These are phyloP conservation scores for Drosophila lacteicornis DNA, from an alignment of 1,140 invertebrate species.

Conservation along the genomic window DNA sequence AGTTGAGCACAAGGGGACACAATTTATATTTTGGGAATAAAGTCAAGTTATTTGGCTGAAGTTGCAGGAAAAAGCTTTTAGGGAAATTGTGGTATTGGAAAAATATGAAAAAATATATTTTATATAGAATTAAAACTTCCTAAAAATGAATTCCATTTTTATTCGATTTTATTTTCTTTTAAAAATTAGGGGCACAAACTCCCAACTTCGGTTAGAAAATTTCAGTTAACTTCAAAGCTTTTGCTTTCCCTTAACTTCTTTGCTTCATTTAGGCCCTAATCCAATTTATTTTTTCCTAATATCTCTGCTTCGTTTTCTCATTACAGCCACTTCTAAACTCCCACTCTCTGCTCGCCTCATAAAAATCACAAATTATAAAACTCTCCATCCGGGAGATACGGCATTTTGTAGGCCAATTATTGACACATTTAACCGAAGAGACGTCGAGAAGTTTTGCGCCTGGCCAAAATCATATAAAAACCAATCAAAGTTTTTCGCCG, in stretches of 20 bases:
- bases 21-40: background rate
- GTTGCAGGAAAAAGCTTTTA: constrained; percentile 31
- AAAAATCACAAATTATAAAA: constrained; percentile 14
- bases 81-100: background rate
- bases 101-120: constrained; percentile 5
- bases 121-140: background rate
- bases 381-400: constrained; percentile 21
- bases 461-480: constrained; percentile 68
- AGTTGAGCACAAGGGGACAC: constrained; percentile 23
- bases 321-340: background rate
- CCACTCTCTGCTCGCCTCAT: background rate
- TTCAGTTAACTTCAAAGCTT: background rate
- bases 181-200: background rate
- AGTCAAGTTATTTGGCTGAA: background rate
- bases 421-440: constrained; percentile 68
- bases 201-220: no score
- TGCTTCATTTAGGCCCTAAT: constrained; percentile 5
- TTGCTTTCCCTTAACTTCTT: background rate
- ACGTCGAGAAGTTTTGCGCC: constrained; percentile 29
- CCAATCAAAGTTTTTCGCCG: constrained; percentile 79
- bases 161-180: background rate
- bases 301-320: background rate
- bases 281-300: constrained; percentile 24
- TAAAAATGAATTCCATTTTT: no score
- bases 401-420: constrained; percentile 68